Conservation (phyloP, 2,797 vertebrate species). For the Tenualosa thibaudeaui region DNA sequence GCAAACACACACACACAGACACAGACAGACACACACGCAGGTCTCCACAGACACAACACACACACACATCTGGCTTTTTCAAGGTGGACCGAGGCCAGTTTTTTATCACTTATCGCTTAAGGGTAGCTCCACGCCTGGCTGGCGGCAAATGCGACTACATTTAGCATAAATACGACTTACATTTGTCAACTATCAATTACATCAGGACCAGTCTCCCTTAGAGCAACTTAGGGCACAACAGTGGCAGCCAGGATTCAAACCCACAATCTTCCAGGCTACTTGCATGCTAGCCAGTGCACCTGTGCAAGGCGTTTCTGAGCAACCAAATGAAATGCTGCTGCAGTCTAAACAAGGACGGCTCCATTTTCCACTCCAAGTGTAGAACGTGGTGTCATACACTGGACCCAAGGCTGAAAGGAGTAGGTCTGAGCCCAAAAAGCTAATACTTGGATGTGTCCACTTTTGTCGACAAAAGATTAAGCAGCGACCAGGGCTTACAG, state of each 20-base stretch:
- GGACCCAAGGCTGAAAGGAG: background rate
- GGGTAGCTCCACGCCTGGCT: conserved; percentile 4
- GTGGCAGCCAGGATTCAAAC: too few relatives aligned
- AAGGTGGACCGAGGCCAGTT: background rate
- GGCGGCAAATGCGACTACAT: conserved; percentile 28
- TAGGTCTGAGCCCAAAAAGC: background rate
- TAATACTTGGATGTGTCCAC: background rate
- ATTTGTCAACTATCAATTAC: too few relatives aligned
- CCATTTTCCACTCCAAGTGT: background rate
- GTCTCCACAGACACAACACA: background rate
- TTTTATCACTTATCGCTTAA: background rate
- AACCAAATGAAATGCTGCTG: background rate
- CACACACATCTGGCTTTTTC: conserved; percentile 44
- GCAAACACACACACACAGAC: background rate
- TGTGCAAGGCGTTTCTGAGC: background rate
- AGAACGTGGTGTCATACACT: background rate
- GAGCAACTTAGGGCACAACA: too few relatives aligned
- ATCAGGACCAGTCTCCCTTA: too few relatives aligned
- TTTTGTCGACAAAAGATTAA: conserved; percentile 18
- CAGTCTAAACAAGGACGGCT: background rate
- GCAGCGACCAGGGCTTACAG: background rate
- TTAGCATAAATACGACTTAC: too few relatives aligned
- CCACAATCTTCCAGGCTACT: too few relatives aligned
- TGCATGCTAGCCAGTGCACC: background rate
- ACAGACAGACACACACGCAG: background rate